phyloP scores from a whole-genome alignment of 2,113 vertebrate genomes.

The Paracanthobrama guichenoti region DNA sequence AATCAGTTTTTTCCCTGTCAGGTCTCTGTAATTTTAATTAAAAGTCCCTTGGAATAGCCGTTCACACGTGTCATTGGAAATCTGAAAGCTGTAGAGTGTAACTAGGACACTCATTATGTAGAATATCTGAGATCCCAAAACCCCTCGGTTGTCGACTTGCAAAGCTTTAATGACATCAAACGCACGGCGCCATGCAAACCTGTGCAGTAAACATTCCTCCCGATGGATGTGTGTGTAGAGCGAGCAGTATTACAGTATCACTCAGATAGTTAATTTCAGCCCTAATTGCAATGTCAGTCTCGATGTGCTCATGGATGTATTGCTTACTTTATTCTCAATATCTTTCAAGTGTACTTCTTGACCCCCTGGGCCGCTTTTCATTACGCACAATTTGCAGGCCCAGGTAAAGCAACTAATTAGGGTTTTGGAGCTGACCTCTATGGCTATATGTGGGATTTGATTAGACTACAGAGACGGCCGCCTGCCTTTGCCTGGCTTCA shows the following conservation, averaged over 20 bases:
- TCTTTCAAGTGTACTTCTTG: constrained; percentile 64
- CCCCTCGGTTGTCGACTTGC: constrained; percentile 55
- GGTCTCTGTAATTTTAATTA: constrained; percentile 76
- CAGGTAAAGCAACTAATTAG: constrained; percentile 72
- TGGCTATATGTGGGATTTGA: constrained; percentile 70
- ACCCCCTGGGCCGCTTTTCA: constrained; percentile 70
- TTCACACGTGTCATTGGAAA: constrained; percentile 75
- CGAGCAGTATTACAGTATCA: constrained; percentile 43
- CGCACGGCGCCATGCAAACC: constrained; percentile 57
- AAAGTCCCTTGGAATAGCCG: constrained; percentile 72
- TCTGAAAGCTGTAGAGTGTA: constrained; percentile 69
- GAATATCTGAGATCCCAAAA: constrained; percentile 60
- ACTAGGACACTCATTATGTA: constrained; percentile 74
- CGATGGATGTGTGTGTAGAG: neutral
- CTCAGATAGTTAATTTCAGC: constrained; percentile 63
- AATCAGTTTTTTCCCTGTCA: constrained; percentile 73
- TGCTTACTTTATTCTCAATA: constrained; percentile 67
- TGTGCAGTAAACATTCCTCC: constrained; percentile 8
- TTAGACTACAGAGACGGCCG: constrained; percentile 68
- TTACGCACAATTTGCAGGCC: constrained; percentile 71
- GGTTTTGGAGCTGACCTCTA: constrained; percentile 71
- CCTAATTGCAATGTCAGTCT: constrained; percentile 67
- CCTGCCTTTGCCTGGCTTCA: constrained; percentile 69
- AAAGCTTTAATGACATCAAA: constrained; percentile 59
- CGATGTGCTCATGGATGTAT: constrained; percentile 60